Evolutionary conservation across 2,797 vertebrate genomes (phyloP), one percentile per base, ranked within the genome.

Genomic region (Alectoris magna): DNA sequence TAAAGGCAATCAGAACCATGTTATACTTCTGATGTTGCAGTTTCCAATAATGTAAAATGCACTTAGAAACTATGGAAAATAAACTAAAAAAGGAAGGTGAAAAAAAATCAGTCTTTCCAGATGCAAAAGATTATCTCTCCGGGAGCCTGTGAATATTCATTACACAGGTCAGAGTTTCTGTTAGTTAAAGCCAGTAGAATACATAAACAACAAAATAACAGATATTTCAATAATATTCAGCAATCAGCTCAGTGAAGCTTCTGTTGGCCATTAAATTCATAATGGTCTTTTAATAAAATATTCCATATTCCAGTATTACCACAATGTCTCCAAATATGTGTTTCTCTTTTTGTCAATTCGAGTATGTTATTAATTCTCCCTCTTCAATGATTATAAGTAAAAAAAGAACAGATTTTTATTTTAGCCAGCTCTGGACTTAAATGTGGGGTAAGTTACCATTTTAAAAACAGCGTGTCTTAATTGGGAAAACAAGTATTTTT

Each of bases 311-410:
- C 59, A 78, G 81, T 67, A 80, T 17, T 94, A 66, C 59, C 56
- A 91, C 84, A 79, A 84, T 23, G 15, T 80, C 72, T 89, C 79
- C 39, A 72, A 84, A 85, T 60, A 72, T 62, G 13, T 8, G 64
- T 44, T 44, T 70, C 10, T 31, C 31, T 55, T 31, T 55, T 17
- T 24, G 27, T 53, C 38, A 55, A 83, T 79, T 92, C 55, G 41
- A 90, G 19, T 38, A 46, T 16, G 41, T 85, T 88, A 94, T 79
- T 94, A 82, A 93, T 92, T 69, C 56, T 79, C 67, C 16, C 91
- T 87, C 44, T 43, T 78, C 53, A 73, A 34, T 0, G 0, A 71
- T 23, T 66, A 2, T 4, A 56, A 70, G 31, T 53, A 88, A 56
- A 62, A 62, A 84, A 92, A 66, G 2, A 39, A 39, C 29, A 36